Base-by-base conservation (phyloP, 2,888 invertebrate genomes). In the Phalangium opilio region DNA sequence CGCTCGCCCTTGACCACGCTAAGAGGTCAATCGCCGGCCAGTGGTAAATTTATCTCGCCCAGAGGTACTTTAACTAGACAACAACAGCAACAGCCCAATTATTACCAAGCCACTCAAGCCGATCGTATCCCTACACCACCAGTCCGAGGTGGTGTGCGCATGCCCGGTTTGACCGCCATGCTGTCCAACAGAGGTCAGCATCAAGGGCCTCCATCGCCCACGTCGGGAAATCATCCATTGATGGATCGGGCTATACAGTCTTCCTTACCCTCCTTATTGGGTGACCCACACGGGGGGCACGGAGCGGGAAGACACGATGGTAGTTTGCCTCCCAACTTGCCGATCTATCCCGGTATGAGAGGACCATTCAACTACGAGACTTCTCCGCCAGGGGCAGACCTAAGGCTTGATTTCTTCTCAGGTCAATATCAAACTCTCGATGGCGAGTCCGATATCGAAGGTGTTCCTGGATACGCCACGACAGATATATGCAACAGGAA, bases 201-300 rank as follows among this genome's bases (percentile, higher is more conserved):
- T 38, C 15, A 15, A 38, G n/a, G 38, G 10, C 18, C 15, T 12
- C 18, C 15, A 12, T 33, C 44, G n/a, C 49, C 43, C 15, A 47
- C 51, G 41, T 27, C 27, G 27, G 27, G 4, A 4, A 49, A 50
- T 38, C 54, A 55, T 55, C 57, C 58, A 27, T 55, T 60, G 48
- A 66, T 69, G 61, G 72, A 73, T 55, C 61, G 71, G 51, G 70
- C 68, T 39, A 66, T 70, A 49, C 70, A 72, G 62, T 69, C 70
- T 20, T 68, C 71, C 21, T 58, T 71, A 41, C 69, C 70, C 27
- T 63, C 62, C 50, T 53, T 64, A 34, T 59, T 60, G 32, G 58
- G 58, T 48, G 61, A 61, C 48, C 55, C 52, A 18, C 49, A 47
- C 14, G 8, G 8, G 5, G 27, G 27, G 8, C 49, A 47, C 14